Evolutionary conservation across 1,140 invertebrate genomes (phyloP).

Genomic region (Rhagoletis pomonella): DNA sequence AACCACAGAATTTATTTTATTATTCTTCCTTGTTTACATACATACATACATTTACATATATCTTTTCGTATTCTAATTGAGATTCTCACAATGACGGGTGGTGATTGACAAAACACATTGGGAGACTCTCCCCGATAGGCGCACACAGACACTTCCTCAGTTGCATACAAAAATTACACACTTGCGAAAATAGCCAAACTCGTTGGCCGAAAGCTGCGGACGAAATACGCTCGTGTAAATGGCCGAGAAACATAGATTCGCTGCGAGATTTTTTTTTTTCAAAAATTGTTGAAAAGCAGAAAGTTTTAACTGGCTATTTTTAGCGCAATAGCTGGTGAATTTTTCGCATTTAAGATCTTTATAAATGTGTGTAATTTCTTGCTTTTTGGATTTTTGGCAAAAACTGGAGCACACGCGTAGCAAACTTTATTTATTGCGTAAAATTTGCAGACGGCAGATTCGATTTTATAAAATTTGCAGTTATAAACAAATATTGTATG

Average conservation of each 20-base stretch:
- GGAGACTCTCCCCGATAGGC: background rate
- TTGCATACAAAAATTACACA: background rate
- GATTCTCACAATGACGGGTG: slow-evolving; percentile 1
- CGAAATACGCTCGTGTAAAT: slow-evolving; percentile 17
- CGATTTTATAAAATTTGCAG: background rate
- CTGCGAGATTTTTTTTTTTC: background rate
- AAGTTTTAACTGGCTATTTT: slow-evolving; percentile 31
- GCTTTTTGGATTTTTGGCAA: slow-evolving; percentile 28
- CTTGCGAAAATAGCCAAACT: slow-evolving; percentile 34
- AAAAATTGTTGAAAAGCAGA: background rate
- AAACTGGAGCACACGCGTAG: slow-evolving; percentile 38
- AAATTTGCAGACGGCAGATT: background rate
- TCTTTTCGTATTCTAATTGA: background rate
- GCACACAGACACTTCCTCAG: background rate
- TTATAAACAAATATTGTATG: background rate
- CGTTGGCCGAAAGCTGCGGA: background rate
- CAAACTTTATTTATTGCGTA: background rate
- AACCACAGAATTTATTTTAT: background rate
- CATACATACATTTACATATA: background rate
- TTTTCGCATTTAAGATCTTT: slow-evolving; percentile 34
- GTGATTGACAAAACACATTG: slow-evolving; percentile 40
- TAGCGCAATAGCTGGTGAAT: slow-evolving; percentile 38
- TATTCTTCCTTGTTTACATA: background rate
- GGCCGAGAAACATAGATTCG: background rate
- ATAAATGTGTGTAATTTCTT: background rate